A percentile compares a stretch with the other conserved stretches of the same genome.
These are phyloP conservation scores for Anoplolepis gracilipes DNA, from an alignment of 1,140 invertebrate genomes.

Conservation along the genomic window DNA sequence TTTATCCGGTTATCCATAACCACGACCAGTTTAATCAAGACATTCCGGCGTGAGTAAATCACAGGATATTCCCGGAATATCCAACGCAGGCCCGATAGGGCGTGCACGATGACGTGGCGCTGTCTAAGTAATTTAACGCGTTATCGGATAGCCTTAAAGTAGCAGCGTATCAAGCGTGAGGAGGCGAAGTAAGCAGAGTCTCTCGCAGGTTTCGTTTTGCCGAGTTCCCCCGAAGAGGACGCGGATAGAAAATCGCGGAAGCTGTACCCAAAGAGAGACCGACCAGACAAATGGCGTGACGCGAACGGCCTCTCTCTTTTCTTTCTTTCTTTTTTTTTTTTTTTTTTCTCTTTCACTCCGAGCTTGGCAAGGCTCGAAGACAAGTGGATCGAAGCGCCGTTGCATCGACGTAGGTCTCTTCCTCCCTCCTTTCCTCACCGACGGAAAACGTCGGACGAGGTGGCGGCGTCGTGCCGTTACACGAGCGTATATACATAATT, in stretches of 20 bases:
- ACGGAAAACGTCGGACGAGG: constrained; percentile 13
- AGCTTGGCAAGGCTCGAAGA: constrained; percentile 47
- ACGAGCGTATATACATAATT: constrained; percentile 78
- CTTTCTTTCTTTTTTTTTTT: too few relatives aligned
- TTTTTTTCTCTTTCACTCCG: constrained; percentile 16
- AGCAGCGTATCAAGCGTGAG: constrained; percentile 42
- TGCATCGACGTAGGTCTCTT: constrained; percentile 61
- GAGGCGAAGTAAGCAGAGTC: background rate
- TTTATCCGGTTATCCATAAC: constrained; percentile 47
- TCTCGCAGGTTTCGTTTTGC: constrained; percentile 49
- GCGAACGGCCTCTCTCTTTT: constrained; percentile 41
- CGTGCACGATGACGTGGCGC: constrained; percentile 40
- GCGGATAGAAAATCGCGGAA: constrained; percentile 45
- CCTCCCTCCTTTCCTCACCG: background rate
- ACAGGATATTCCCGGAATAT: constrained; percentile 50
- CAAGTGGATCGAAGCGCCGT: constrained; percentile 70
- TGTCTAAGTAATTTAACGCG: constrained; percentile 52
- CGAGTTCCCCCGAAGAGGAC: constrained; percentile 30
- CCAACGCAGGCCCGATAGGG: constrained; percentile 31
- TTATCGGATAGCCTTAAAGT: constrained; percentile 53
- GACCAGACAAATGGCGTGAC: constrained; percentile 24
- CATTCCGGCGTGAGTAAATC: constrained; percentile 46
- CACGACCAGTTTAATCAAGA: constrained; percentile 54
- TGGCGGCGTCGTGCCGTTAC: constrained; percentile 54
- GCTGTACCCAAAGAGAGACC: constrained; percentile 23